phyloP scores from a whole-genome alignment of 1,140 invertebrate species.

The Diorhabda carinulata region DNA sequence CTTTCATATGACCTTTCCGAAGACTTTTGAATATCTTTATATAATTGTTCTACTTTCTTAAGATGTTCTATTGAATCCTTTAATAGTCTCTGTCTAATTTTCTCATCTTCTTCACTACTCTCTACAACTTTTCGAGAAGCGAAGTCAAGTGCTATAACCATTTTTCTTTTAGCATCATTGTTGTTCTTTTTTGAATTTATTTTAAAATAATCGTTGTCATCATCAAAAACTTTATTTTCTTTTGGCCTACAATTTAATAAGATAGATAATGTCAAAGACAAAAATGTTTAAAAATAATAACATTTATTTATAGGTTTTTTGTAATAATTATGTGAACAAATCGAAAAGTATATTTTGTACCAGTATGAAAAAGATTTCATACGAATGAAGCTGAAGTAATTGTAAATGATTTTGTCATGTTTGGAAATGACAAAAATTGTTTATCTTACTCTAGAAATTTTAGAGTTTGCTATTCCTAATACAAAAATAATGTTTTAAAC shows the following conservation, averaged over 20 bases:
- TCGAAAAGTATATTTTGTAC: too few species aligned
- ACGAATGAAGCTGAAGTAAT: too few species aligned
- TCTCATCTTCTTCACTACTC: slow-evolving; percentile 35
- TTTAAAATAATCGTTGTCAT: slow-evolving; percentile 91
- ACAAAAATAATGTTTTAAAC: too few species aligned
- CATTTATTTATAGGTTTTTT: neutral
- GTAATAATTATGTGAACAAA: too few species aligned
- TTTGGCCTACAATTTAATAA: slow-evolving; percentile 29
- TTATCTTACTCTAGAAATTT: too few species aligned
- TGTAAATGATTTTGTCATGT: too few species aligned
- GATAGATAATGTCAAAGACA: neutral
- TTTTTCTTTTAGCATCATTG: slow-evolving; percentile 59
- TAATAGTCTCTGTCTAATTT: slow-evolving; percentile 31
- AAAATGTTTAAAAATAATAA: neutral
- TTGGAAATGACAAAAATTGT: too few species aligned
- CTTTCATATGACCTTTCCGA: slow-evolving; percentile 18
- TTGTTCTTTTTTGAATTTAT: slow-evolving; percentile 71
- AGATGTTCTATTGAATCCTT: slow-evolving; percentile 37
- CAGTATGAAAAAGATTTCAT: too few species aligned
- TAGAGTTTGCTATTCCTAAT: too few species aligned
- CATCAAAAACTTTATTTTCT: slow-evolving; percentile 87
- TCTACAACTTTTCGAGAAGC: slow-evolving; percentile 58
- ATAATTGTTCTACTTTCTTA: slow-evolving; percentile 36
- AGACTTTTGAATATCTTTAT: slow-evolving; percentile 34
- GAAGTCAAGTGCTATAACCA: slow-evolving; percentile 74